Evolutionary conservation across 2,113 vertebrate genomes (phyloP).

Genomic region (Xenopus tropicalis): UCB_Xtro_10.0 CM004446.2:61962001-61962500

Average conservation of each 20-base stretch:
- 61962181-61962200: background rate
- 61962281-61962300: background rate
- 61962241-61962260: background rate
- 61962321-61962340: too few species aligned
- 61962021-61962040: too few species aligned
- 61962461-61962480: too few species aligned
- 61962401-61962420: background rate
- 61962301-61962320: background rate
- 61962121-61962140: background rate
- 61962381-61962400: constrained; percentile 1
- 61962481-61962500: too few species aligned
- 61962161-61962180: background rate
- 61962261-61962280: background rate
- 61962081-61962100: background rate
- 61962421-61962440: background rate
- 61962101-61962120: background rate
- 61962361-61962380: background rate
- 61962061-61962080: background rate
- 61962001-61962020: too few species aligned
- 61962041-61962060: background rate
- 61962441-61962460: too few species aligned
- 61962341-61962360: too few species aligned
- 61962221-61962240: background rate
- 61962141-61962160: background rate
- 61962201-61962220: background rate